Percentiles rank a stretch among this genome's conserved stretches.
These are phyloP conservation scores for Molossus molossus DNA, from an alignment of 2,797 vertebrate species.

Conservation along the genomic window DNA sequence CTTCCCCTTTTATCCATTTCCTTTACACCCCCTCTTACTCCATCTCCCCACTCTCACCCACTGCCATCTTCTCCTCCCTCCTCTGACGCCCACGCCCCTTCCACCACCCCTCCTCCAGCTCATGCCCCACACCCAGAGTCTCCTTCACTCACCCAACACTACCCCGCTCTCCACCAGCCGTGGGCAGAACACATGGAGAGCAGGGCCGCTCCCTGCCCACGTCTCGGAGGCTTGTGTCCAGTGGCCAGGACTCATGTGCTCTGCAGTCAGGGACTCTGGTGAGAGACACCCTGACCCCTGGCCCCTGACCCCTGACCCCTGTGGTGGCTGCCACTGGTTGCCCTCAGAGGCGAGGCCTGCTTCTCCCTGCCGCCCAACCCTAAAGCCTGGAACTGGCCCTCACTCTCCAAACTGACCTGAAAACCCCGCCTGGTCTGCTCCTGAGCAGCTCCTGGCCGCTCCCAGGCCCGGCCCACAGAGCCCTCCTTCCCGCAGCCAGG, in stretches of 20 bases:
- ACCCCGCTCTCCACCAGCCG: not conserved
- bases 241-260: not conserved
- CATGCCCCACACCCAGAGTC: too few relatives aligned
- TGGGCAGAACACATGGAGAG: not conserved
- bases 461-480: accelerated
- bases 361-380: not conserved
- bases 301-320: not conserved
- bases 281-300: not conserved
- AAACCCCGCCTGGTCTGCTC: not conserved
- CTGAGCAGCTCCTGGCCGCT: not conserved
- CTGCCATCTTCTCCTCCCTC: not conserved
- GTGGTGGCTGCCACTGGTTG: not conserved
- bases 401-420: not conserved
- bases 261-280: not conserved
- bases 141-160: too few relatives aligned
- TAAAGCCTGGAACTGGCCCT: not conserved
- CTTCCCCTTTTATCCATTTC: not conserved
- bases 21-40: not conserved
- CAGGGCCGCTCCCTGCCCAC: not conserved
- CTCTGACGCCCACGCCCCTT: not conserved
- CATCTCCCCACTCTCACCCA: not conserved
- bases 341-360: not conserved
- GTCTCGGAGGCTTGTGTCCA: not conserved
- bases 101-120: not conserved
- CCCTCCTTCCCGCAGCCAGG: not conserved